These are phyloP conservation scores for Brachynemurus nebulosus DNA, from an alignment of 2,888 invertebrate species.

Conservation along the genomic window DNA sequence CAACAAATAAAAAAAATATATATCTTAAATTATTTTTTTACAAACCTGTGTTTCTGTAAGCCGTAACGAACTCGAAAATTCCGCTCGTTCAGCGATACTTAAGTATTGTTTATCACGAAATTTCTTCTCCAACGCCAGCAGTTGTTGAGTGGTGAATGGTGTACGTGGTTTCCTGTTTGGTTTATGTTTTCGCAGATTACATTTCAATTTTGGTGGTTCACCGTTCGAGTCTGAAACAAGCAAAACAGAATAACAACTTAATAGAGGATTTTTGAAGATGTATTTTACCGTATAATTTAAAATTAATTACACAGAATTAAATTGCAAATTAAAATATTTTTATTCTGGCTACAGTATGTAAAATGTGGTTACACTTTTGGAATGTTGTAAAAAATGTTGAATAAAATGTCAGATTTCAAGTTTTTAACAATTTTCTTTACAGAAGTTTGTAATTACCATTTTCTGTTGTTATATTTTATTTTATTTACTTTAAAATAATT, in stretches of 20 bases:
- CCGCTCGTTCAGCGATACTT: slow-evolving; percentile 94
- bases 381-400: too few relatives aligned
- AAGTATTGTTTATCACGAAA: slow-evolving; percentile 95
- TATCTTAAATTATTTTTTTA: too few relatives aligned
- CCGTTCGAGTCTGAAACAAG: slow-evolving; percentile 49
- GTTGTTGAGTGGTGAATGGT: slow-evolving; percentile 96
- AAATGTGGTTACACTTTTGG: too few relatives aligned
- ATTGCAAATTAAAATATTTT: too few relatives aligned
- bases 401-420: too few relatives aligned
- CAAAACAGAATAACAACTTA: slow-evolving; percentile 12
- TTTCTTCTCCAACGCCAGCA: slow-evolving; percentile 88
- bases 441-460: too few relatives aligned
- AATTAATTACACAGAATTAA: too few relatives aligned
- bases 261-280: neutral
- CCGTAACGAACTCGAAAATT: slow-evolving; percentile 88
- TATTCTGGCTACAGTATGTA: too few relatives aligned
- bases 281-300: neutral
- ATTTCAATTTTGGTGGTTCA: slow-evolving; percentile 75
- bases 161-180: slow-evolving; percentile 96
- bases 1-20: too few relatives aligned
- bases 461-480: too few relatives aligned
- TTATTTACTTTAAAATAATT: too few relatives aligned
- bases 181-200: slow-evolving; percentile 91
- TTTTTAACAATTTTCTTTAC: too few relatives aligned
- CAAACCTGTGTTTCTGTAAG: slow-evolving; percentile 82